These are phyloP conservation scores for Oegoconia quadripuncta DNA, from an alignment of 2,888 invertebrate genomes.

Conservation along the genomic window DNA sequence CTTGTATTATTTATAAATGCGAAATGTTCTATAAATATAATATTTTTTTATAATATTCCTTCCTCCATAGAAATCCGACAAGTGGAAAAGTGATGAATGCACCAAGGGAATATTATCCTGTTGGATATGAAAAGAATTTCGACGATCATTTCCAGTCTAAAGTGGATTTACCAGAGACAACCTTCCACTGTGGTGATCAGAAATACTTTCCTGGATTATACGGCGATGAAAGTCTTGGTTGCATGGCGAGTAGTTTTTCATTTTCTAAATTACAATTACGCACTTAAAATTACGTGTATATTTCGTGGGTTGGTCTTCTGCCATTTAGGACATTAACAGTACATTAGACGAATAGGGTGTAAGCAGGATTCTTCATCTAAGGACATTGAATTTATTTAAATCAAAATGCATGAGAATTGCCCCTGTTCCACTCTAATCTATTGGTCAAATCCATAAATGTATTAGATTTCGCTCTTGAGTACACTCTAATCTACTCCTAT, in stretches of 20 bases:
- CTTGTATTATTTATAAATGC: neutral
- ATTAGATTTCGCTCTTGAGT: too few species aligned
- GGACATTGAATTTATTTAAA: too few species aligned
- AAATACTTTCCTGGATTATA: constrained; percentile 94
- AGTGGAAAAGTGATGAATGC: constrained; percentile 90
- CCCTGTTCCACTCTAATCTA: too few species aligned
- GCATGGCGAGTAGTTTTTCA: constrained; percentile 84
- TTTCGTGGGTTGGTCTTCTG: too few species aligned
- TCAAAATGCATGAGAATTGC: too few species aligned
- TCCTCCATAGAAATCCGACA: constrained; percentile 50
- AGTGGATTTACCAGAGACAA: constrained; percentile 90
- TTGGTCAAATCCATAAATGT: too few species aligned
- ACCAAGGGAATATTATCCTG: constrained; percentile 92
- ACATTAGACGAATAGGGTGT: too few species aligned
- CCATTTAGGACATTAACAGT: too few species aligned
- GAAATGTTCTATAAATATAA: neutral
- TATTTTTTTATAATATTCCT: neutral
- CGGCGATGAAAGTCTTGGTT: constrained; percentile 92
- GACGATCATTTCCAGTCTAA: constrained; percentile 92
- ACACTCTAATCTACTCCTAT: too few species aligned
- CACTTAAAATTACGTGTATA: too few species aligned
- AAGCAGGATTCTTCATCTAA: too few species aligned
- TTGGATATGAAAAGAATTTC: constrained; percentile 92
- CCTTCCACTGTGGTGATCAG: constrained; percentile 91
- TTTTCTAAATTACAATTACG: too few species aligned